Evolutionary conservation across 2,797 vertebrate species (phyloP), one percentile per base, ranked within the genome.

Genomic region (Pelochelys cantorii): DNA sequence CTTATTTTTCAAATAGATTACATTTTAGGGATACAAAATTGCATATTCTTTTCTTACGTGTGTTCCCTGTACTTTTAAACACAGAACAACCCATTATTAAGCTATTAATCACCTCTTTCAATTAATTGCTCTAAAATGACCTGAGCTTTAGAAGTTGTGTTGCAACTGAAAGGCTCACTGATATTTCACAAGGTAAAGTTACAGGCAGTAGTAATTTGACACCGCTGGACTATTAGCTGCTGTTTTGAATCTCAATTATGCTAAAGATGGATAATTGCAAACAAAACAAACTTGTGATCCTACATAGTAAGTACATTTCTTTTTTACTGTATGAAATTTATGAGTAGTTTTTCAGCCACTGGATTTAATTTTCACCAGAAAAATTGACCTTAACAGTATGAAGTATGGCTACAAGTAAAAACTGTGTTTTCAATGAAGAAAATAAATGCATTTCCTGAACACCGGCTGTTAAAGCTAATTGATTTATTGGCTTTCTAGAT

Each of bases 401-500:
- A 98, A 98, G 97, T 97, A 98, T 96, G 95, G 95, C 96, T 98
- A 97, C 96, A 98, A 98, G 97, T 97, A 97, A 98, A 97, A 98
- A 96, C 96, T 96, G 79, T 98, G 97, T 98, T 98, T 98, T 98
- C 98, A 97, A 97, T 94, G 91, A 98, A 97, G 92, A 98, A 97
- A 98, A 98, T 98, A 98, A 99, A 98, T 98, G 95, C 97, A 98
- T 98, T 98, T 98, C 97, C 97, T 98, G 98, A 98, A 98, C 95
- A 77, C 96, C 85, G 94, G 97, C 97, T 98, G 98, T 98, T 99
- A 98, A 97, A 98, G 95, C 97, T 98, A 98, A 99, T 99, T 99
- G 99, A 99, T 99, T 99, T 99, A 99, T 99, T 98, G 98, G 98
- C 98, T 98, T 98, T 98, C 98, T 96, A 96, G 98, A 98, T 95